Evolutionary conservation across 2,113 vertebrate genomes (phyloP), one percentile per base, ranked within the genome.

Genomic region (Nerophis ophidion): DNA sequence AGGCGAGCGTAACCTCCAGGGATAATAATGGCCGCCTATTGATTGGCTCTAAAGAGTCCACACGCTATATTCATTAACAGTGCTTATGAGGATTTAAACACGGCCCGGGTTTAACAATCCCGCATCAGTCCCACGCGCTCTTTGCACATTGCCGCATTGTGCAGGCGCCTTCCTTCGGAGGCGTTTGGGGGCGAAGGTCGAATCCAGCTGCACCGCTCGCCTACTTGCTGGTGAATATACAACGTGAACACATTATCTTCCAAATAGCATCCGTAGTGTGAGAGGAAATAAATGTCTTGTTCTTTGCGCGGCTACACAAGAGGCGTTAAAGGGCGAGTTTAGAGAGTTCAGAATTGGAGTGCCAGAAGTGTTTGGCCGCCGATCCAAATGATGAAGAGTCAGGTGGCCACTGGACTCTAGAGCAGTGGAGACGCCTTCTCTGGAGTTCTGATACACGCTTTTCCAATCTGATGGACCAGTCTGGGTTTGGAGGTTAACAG

Each of bases 61-160:
- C 80, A 81, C 85, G 63, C 80, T 70, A 68, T 82, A 84, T 81
- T 89, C 77, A 90, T 91, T 89, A 89, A 83, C 75, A 70, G 76
- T 84, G 65, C 76, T 86, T 82, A 85, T 83, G 77, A 86, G 84
- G 84, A 82, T 85, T 86, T 88, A 81, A 85, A 85, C 81, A 72
- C 76, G 78, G 77, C 77, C 40, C 12, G 75, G 81, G 83, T 83
- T 85, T 77, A 86, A 85, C 73, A 81, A 83, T 76, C 70, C 67
- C 83, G 79, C 75, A 71, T 84, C 84, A 72, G 66, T 72, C 66
- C 67, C 38, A 40, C 73, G 76, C 36, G 17, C 66, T 77, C 67
- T 46, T 68, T 66, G 47, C 71, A 40, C 84, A 78, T 68, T n/a
- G 68, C 66, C 1, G 16, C 33, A 4, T 51, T 63, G 61, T 56